Evolutionary conservation across 1,140 invertebrate species (phyloP).

Genomic region (Cydia amplana): DNA sequence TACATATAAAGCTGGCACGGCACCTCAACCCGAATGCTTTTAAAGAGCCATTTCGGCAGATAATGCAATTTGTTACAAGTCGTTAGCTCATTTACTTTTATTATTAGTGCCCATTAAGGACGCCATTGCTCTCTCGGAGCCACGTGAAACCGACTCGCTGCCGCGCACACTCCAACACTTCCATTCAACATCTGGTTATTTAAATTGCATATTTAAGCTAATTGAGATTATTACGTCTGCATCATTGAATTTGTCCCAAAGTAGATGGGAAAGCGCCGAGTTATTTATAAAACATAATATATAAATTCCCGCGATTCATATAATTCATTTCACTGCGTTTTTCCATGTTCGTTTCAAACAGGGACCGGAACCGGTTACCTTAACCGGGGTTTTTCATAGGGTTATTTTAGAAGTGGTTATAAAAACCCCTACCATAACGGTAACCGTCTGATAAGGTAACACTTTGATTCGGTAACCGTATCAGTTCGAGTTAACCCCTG

Average conservation of each 20-base stretch:
- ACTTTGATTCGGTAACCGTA: too few relatives aligned
- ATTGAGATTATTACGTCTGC: constrained; percentile 47
- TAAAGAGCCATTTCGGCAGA: constrained; percentile 52
- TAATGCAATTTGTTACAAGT: constrained; percentile 66
- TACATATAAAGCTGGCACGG: constrained; percentile 34
- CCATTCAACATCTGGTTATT: constrained; percentile 50
- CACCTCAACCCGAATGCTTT: constrained; percentile 45
- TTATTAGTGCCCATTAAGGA: constrained; percentile 56
- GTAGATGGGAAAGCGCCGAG: not conserved
- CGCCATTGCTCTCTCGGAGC: constrained; percentile 37
- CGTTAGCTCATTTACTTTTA: constrained; percentile 62
- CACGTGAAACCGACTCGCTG: constrained; percentile 45
- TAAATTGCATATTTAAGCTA: constrained; percentile 54
- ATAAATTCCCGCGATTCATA: not conserved
- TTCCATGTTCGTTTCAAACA: too few relatives aligned
- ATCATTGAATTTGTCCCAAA: constrained; percentile 37
- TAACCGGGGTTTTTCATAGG: too few relatives aligned
- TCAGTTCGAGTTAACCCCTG: too few relatives aligned
- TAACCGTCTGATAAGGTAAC: too few relatives aligned
- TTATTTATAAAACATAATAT: not conserved
- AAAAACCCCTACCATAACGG: too few relatives aligned
- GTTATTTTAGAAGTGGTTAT: too few relatives aligned
- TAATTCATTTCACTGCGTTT: too few relatives aligned
- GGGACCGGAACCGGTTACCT: too few relatives aligned
- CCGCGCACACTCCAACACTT: constrained; percentile 34